Evolutionary conservation across 1,140 invertebrate genomes (phyloP).

Genomic region (Paralvinella palmiformis): DNA sequence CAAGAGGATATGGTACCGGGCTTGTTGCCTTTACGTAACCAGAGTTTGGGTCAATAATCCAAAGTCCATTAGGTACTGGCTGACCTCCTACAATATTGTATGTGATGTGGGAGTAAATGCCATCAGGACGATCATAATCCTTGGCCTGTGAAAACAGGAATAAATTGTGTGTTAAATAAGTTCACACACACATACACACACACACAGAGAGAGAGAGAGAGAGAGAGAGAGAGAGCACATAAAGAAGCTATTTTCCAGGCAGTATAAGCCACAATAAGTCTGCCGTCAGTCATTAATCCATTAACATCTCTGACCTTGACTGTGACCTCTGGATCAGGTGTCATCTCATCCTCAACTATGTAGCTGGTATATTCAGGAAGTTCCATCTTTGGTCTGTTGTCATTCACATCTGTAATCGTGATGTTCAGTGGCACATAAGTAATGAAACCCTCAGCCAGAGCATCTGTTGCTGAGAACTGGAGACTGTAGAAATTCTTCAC

Average conservation of each 20-base stretch:
- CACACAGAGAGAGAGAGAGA: too few species aligned
- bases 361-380: constrained; percentile 68
- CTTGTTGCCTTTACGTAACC: constrained; percentile 7
- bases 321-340: constrained; percentile 27
- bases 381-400: constrained; percentile 72
- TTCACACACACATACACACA: too few species aligned
- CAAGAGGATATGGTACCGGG: too few species aligned
- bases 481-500: neutral
- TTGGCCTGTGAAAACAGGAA: constrained; percentile 4
- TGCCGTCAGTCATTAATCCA: too few species aligned
- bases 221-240: too few species aligned
- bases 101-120: neutral
- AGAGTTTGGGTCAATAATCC: neutral
- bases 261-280: too few species aligned
- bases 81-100: constrained; percentile 6
- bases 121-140: neutral
- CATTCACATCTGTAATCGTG: constrained; percentile 71
- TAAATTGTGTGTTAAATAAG: too few species aligned
- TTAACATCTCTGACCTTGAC: neutral
- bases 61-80: neutral
- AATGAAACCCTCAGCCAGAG: constrained; percentile 70
- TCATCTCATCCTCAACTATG: constrained; percentile 75
- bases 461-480: constrained; percentile 67
- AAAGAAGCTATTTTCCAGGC: too few species aligned
- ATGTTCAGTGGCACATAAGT: constrained; percentile 73